These are phyloP conservation scores for Callospermophilus lateralis DNA, from an alignment of 2,113 vertebrate genomes.

Conservation along the genomic window DNA sequence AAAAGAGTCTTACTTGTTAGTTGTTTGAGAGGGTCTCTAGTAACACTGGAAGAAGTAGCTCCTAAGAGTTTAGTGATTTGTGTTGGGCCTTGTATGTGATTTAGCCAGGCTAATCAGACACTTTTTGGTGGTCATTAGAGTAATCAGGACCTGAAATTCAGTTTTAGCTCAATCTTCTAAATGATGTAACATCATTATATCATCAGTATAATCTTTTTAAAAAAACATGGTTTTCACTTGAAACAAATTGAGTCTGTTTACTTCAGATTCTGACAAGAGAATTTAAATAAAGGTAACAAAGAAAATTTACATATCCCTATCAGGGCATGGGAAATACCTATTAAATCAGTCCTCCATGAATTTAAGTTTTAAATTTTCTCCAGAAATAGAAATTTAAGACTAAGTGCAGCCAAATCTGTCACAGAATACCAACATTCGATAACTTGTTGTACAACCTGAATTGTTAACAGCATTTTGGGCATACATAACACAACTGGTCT, in stretches of 20 bases:
- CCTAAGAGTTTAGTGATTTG: not conserved
- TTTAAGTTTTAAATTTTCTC: not conserved
- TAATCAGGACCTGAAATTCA: not conserved
- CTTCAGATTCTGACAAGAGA: not conserved
- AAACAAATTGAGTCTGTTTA: not conserved
- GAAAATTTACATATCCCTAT: not conserved
- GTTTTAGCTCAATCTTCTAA: not conserved
- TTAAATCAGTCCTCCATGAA: not conserved
- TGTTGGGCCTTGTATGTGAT: not conserved
- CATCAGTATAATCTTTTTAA: not conserved
- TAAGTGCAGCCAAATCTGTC: not conserved
- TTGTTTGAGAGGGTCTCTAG: not conserved
- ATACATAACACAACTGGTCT: not conserved
- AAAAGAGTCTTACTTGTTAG: not conserved
- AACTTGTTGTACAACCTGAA: not conserved
- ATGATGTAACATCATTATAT: not conserved
- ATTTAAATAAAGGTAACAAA: not conserved
- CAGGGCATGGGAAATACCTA: not conserved
- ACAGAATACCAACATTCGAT: not conserved
- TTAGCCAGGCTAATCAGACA: not conserved
- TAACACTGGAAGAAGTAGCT: not conserved
- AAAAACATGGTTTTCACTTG: not conserved
- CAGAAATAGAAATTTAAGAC: not conserved
- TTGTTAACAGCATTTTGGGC: not conserved
- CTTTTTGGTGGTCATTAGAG: not conserved